Conservation (phyloP, 2,888 invertebrate species). For the Apoderus coryli region DNA sequence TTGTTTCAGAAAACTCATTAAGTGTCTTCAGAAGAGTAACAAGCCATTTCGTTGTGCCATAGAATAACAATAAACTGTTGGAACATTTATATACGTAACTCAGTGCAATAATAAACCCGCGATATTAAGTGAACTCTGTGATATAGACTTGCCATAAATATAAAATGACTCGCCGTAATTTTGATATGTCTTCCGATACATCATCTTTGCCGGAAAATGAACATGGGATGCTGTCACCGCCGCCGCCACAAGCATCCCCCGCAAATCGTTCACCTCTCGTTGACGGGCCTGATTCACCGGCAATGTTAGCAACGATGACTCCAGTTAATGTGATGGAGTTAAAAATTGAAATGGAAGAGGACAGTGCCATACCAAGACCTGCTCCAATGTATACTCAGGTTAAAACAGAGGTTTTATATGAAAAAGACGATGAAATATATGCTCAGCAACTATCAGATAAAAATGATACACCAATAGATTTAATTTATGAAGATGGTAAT, state of each 20-base stretch:
- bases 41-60: conserved; percentile 29
- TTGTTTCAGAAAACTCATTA: no score
- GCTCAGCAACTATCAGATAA: conserved; percentile 39
- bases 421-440: conserved; percentile 34
- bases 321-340: conserved; percentile 71
- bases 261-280: conserved; percentile 30
- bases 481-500: conserved; percentile 73
- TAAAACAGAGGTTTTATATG: conserved; percentile 36
- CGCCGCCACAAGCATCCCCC: conserved; percentile 38
- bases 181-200: conserved; percentile 25
- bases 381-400: conserved; percentile 40
- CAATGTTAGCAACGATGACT: conserved; percentile 76
- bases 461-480: conserved; percentile 61
- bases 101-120: conserved; percentile 30
- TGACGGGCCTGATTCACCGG: conserved; percentile 50
- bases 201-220: conserved; percentile 24
- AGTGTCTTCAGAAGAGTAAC: no score
- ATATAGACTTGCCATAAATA: conserved; percentile 26
- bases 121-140: conserved; percentile 29
- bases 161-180: conserved; percentile 30
- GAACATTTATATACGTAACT: conserved; percentile 26
- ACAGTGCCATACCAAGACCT: conserved; percentile 44
- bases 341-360: conserved; percentile 48
- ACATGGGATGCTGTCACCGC: conserved; percentile 33
- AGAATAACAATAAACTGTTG: conserved; percentile 21